Conservation (phyloP, 2,888 invertebrate genomes). For the Andrena haemorrhoa region DNA sequence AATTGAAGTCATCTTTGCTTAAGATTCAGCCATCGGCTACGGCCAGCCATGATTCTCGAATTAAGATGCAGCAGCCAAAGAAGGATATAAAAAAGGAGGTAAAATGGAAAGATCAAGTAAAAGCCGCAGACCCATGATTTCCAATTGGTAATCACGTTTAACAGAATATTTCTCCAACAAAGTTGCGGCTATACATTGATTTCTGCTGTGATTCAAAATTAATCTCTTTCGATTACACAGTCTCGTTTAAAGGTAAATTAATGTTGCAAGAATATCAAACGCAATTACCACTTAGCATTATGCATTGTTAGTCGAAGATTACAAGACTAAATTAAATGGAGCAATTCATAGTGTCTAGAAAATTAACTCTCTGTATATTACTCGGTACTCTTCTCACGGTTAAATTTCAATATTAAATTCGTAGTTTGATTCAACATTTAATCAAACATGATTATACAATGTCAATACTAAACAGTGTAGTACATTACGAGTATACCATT, state of each 20-base stretch:
- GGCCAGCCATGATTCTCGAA: conserved; percentile 16
- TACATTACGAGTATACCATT: conserved; percentile 56
- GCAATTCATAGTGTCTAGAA: conserved; percentile 13
- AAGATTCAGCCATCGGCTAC: background rate
- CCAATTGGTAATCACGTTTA: conserved; percentile 37
- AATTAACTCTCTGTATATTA: conserved; percentile 25
- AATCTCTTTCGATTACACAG: conserved; percentile 13
- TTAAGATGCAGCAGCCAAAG: background rate
- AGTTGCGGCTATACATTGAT: background rate
- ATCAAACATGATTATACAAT: conserved; percentile 56
- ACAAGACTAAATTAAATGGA: conserved; percentile 19
- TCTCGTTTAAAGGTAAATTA: background rate
- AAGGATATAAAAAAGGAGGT: conserved; percentile 53
- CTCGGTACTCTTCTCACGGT: conserved; percentile 33
- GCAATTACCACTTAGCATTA: conserved; percentile 5
- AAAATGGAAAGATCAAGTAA: conserved; percentile 61
- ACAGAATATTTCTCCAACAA: conserved; percentile 6
- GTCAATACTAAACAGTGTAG: conserved; percentile 58
- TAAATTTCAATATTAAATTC: conserved; percentile 50
- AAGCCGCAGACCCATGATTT: conserved; percentile 14
- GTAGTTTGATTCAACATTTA: conserved; percentile 55
- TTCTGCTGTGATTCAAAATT: background rate
- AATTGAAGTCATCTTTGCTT: background rate
- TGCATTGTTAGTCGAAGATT: background rate
- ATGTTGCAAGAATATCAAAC: conserved; percentile 4